Evolutionary conservation across 2,113 vertebrate species (phyloP), one percentile per base, ranked within the genome.

Genomic region (Poicephalus meyeri): DNA sequence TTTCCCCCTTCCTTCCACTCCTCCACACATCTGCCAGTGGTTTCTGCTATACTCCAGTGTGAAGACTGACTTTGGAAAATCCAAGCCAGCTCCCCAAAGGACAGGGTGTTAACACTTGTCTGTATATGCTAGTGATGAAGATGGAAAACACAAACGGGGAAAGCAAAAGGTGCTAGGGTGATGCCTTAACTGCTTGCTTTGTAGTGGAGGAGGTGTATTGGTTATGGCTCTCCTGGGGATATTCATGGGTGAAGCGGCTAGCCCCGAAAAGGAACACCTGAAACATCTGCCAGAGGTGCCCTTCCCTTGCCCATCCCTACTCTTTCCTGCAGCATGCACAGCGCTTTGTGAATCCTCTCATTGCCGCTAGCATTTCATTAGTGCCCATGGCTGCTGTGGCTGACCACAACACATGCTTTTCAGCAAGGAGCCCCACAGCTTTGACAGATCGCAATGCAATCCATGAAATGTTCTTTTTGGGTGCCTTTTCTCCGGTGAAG

Each of bases 1-100:
- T 82, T 86, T 86, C 17, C 18, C 26, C 37, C 79, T 89, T 46
- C 52, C 66, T 78, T 63, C 33, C 37, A 64, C 85, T 86, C n/a
- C 35, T 70, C 41, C 50, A 23, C 49, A 83, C 88, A 93, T 93
- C 94, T 93, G 94, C 68, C 71, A 46, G 90, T 86, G 76, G 63
- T 88, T 93, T 90, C 86, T 90, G 74, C 93, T 2, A 1, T 39
- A 53, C 60, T 82, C 23, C 80, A 78, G 23, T 86, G 56, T 53
- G 74, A 93, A 68, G 82, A 82, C 49, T 86, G 35, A 41, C 20
- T 94, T 80, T 24, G 81, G 66, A 88, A 95, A 89, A 93, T 46
- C 39, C 42, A 37, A 73, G 37, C 56, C 58, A 89, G 79, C n/a
- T 93, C 71, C 63, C 41, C 25, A 42, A 28, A 82, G 81, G 63